These are phyloP conservation scores for Callopanchax toddi DNA, from an alignment of 2,113 vertebrate species.

Conservation along the genomic window DNA sequence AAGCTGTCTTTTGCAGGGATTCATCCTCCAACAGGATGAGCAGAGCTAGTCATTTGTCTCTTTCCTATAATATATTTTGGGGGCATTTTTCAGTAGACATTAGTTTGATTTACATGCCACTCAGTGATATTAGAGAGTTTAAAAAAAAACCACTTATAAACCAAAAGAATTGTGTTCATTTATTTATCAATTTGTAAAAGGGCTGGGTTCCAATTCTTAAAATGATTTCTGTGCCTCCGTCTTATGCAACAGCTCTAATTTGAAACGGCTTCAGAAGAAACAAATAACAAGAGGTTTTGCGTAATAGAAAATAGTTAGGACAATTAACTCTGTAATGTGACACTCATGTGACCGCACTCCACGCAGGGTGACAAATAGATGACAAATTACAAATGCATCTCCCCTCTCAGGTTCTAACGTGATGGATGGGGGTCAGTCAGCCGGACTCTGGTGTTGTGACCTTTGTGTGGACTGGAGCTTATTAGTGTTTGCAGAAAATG, in stretches of 20 bases:
- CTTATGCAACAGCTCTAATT: neutral
- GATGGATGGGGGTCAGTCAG: conserved; percentile 35
- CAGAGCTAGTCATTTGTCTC: too few species aligned
- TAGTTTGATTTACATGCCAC: too few species aligned
- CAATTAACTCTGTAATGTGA: conserved; percentile 51
- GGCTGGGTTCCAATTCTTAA: too few species aligned
- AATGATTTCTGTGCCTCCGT: too few species aligned
- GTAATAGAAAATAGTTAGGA: conserved; percentile 53
- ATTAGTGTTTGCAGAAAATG: conserved; percentile 9
- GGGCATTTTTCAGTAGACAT: too few species aligned
- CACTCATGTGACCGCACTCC: conserved; percentile 26
- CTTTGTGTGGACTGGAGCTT: conserved; percentile 30
- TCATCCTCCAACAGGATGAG: too few species aligned
- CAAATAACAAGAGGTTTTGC: conserved; percentile 3
- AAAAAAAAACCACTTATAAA: too few species aligned
- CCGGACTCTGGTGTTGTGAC: conserved; percentile 24
- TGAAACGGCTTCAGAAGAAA: conserved; percentile 10
- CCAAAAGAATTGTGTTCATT: too few species aligned
- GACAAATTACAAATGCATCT: conserved; percentile 18
- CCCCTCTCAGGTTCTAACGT: conserved; percentile 44
- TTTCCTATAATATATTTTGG: too few species aligned
- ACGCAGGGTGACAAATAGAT: conserved; percentile 38
- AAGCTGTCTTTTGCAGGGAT: too few species aligned
- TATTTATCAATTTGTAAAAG: too few species aligned
- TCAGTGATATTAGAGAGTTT: too few species aligned